Evolutionary conservation across 2,113 vertebrate genomes (phyloP).

Genomic region (Erythrolamprus reginae): DNA sequence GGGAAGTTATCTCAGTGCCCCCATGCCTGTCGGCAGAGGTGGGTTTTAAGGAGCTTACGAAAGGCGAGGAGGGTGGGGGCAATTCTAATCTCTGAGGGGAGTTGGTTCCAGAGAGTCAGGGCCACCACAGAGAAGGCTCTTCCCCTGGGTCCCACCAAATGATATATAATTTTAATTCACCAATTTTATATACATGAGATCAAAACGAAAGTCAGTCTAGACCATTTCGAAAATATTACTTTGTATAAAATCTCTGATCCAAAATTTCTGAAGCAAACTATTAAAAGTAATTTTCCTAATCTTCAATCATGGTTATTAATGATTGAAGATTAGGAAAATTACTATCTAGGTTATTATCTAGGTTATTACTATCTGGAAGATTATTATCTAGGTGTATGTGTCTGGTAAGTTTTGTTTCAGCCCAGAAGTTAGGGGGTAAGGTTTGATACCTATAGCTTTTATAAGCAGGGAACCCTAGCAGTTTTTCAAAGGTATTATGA

Average conservation of each 20-base stretch:
- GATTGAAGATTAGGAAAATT: too few relatives aligned
- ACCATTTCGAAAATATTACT: background rate
- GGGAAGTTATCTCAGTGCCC: too few relatives aligned
- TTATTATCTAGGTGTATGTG: background rate
- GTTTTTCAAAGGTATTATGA: background rate
- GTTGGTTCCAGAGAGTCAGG: too few relatives aligned
- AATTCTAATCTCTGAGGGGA: too few relatives aligned
- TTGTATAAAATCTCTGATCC: background rate
- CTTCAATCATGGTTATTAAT: background rate
- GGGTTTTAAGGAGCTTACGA: too few relatives aligned
- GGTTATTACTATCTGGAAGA: too few relatives aligned
- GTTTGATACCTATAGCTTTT: background rate
- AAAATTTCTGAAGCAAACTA: background rate
- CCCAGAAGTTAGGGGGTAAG: background rate
- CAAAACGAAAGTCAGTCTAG: background rate
- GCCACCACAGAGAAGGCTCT: too few relatives aligned
- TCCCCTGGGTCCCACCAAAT: too few relatives aligned
- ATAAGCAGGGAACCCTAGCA: background rate
- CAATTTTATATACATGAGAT: background rate
- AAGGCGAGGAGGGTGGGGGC: too few relatives aligned
- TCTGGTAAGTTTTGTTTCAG: background rate
- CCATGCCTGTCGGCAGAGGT: too few relatives aligned
- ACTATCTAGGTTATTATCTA: too few relatives aligned
- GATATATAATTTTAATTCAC: background rate
- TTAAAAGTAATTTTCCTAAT: background rate